Evolutionary conservation across 2,888 invertebrate species (phyloP).

Genomic region (Horisme vitalbata): DNA sequence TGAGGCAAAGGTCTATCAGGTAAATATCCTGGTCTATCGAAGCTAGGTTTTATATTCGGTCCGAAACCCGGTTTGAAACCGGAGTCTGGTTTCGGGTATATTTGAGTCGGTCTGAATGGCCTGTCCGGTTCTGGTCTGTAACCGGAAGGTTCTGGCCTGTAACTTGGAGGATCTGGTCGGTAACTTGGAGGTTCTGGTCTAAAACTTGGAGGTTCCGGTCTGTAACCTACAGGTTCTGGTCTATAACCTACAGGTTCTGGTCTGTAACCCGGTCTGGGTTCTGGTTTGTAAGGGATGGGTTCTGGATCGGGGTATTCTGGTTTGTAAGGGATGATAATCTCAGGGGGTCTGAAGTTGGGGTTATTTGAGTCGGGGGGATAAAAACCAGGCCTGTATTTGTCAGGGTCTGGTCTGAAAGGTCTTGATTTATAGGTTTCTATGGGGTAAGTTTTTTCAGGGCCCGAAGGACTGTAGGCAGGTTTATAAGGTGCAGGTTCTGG

Average conservation of each 20-base stretch:
- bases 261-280: slow-evolving; percentile 26
- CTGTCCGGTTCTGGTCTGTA: slow-evolving; percentile 23
- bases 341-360: slow-evolving; percentile 25
- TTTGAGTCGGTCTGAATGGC: slow-evolving; percentile 23
- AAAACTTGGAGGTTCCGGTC: slow-evolving; percentile 20
- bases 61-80: slow-evolving; percentile 23
- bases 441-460: slow-evolving; percentile 22
- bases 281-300: too few relatives aligned
- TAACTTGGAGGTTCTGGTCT: slow-evolving; percentile 32
- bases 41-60: slow-evolving; percentile 26
- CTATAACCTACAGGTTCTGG: slow-evolving; percentile 27
- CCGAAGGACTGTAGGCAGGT: slow-evolving; percentile 10
- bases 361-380: slow-evolving; percentile 44
- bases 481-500: slow-evolving; percentile 14
- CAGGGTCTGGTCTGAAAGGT: slow-evolving; percentile 23
- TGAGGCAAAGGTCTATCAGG: slow-evolving; percentile 14
- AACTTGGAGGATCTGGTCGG: slow-evolving; percentile 32
- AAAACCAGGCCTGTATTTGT: slow-evolving; percentile 39
- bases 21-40: slow-evolving; percentile 21
- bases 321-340: slow-evolving; percentile 35
- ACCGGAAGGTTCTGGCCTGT: slow-evolving; percentile 10
- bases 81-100: slow-evolving; percentile 17
- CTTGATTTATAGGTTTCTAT: slow-evolving; percentile 23
- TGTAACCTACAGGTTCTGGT: slow-evolving; percentile 34
- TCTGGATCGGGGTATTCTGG: slow-evolving; percentile 38